Evolutionary conservation across 2,113 vertebrate genomes (phyloP).

Genomic region (Desmodus rotundus): DNA sequence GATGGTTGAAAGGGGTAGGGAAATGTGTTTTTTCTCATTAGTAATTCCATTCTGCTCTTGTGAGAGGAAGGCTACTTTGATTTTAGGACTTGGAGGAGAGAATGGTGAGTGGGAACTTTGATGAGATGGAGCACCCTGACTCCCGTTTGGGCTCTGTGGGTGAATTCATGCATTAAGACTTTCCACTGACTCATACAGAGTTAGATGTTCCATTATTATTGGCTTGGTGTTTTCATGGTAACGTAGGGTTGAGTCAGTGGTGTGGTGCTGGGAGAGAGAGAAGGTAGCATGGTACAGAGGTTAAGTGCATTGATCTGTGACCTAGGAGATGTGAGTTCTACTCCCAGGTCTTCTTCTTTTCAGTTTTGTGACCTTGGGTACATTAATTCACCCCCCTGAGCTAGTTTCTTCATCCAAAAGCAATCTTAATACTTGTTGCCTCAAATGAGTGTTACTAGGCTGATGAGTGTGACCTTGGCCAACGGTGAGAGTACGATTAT

Average conservation of each 20-base stretch:
- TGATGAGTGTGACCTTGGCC: not conserved
- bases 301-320: not conserved
- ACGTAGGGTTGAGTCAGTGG: not conserved
- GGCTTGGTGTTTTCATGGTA: not conserved
- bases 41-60: not conserved
- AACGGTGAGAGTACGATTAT: not conserved
- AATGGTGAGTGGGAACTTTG: not conserved
- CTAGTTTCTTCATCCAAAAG: not conserved
- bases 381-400: not conserved
- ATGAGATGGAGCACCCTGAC: not conserved
- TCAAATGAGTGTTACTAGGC: not conserved
- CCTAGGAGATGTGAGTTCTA: not conserved
- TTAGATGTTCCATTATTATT: not conserved
- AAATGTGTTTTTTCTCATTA: conserved; percentile 31
- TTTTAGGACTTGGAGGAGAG: not conserved
- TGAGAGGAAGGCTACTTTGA: not conserved
- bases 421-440: not conserved
- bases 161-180: not conserved
- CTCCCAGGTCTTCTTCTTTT: not conserved
- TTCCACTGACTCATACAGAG: not conserved
- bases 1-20: not conserved
- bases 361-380: not conserved
- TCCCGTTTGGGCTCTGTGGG: not conserved
- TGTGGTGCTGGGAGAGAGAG: not conserved
- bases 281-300: not conserved